phyloP scores from a whole-genome alignment of 2,888 invertebrate genomes.

The Cordilura impudica region DNA sequence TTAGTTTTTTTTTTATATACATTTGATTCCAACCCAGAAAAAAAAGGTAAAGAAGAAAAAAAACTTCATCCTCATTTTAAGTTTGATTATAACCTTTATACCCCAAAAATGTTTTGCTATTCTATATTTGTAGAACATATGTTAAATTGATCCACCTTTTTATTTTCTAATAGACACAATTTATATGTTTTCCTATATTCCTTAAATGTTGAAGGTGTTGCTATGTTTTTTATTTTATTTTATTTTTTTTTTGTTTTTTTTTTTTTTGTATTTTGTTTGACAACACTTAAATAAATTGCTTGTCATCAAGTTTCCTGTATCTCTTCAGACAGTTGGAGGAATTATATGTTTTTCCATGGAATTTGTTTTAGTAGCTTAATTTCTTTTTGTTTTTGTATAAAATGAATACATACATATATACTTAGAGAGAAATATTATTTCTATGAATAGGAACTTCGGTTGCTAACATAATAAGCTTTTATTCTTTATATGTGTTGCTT shows the following conservation, averaged over 20 bases:
- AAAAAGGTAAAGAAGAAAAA: background rate
- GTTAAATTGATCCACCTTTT: conserved; percentile 39
- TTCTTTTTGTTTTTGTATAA: conserved; percentile 13
- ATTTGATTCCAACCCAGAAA: background rate
- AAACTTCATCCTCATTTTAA: conserved; percentile 31
- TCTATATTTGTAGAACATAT: background rate
- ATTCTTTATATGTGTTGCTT: too few species aligned
- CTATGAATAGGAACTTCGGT: too few species aligned
- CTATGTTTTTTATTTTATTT: conserved; percentile 33
- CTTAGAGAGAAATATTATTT: too few species aligned
- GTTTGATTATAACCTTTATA: conserved; percentile 35
- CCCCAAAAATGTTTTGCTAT: background rate
- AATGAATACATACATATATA: too few species aligned
- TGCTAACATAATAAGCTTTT: too few species aligned
- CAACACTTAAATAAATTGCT: conserved; percentile 55
- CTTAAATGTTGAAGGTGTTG: background rate
- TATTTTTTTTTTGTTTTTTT: too few species aligned
- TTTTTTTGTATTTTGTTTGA: too few species aligned
- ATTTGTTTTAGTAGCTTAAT: conserved; percentile 16
- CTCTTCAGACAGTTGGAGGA: conserved; percentile 19
- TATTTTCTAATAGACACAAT: background rate
- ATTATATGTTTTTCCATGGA: conserved; percentile 12
- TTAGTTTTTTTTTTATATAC: background rate
- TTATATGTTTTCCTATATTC: conserved; percentile 4
- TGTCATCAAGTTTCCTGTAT: conserved; percentile 47